Evolutionary conservation across 2,113 vertebrate species (phyloP), one percentile per base, ranked within the genome.

Genomic region (Rhea americana): DNA sequence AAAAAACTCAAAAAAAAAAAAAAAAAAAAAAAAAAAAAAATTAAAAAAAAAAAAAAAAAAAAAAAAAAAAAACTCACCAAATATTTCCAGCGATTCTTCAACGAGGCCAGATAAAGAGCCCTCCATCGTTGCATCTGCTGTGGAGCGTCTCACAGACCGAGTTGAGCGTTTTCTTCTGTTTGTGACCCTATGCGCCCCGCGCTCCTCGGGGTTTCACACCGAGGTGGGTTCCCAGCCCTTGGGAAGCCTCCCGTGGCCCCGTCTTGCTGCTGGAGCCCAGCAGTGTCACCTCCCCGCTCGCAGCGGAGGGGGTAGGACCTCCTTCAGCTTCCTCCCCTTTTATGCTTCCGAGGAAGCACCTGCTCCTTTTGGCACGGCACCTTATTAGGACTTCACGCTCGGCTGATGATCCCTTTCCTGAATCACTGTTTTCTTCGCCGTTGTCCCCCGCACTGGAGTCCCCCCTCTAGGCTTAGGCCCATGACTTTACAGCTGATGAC

Each of bases 331-430:
- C n/a, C 63, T 56, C 3, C 4, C 25, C 25, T 6, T 66, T 50
- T 61, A 17, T 24, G 41, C 58, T 50, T 68, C 41, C 50, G 43
- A 1, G 11, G 74, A 63, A 78, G 77, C 39, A 58, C n/a, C 17
- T 58, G 53, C 81, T 71, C 20, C 45, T 66, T 82, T 91, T 85
- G 82, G 68, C 81, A 89, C 41, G 96, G 87, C 43, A 63, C 51
- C 88, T 95, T 88, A 94, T 94, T 95, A 88, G 68, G 37, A 78
- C 48, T 77, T 86, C 43, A 21, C 47, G 41, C 78, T 90, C 72
- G 67, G 85, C 72, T 92, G 94, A 89, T 95, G 91, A 93, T 87
- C 87, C 61, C 73, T 94, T 65, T 82, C 80, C 87, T 71, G 79
- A 95, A 73, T 89, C 87, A 41, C 74, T 73, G 50, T 70, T 68